phyloP scores from a whole-genome alignment of 2,113 vertebrate species.

The Oxyruncus cristatus region DNA sequence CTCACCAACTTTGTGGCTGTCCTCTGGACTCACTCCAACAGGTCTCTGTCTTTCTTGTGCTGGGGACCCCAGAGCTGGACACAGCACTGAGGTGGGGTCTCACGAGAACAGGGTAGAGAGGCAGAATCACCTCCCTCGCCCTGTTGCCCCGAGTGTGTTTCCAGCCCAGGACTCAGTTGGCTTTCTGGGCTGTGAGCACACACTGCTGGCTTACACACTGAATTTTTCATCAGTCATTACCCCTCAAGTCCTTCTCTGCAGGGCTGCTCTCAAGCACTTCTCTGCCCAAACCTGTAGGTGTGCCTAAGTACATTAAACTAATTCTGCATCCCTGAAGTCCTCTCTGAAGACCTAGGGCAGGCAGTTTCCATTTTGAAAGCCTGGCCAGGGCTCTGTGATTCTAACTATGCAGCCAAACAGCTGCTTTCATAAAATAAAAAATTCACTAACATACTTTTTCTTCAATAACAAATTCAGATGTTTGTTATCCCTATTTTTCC shows the following conservation, averaged over 20 bases:
- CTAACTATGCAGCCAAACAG: not conserved
- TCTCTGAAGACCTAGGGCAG: not conserved
- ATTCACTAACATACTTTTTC: not conserved
- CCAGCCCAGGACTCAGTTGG: not conserved
- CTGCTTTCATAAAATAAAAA: not conserved
- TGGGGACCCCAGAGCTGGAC: not conserved
- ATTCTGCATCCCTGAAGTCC: not conserved
- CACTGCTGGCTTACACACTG: rapidly evolving
- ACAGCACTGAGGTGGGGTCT: not conserved
- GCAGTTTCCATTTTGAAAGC: not conserved
- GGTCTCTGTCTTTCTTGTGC: not conserved
- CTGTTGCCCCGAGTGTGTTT: rapidly evolving
- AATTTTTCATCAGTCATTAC: not conserved
- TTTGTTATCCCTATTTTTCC: not conserved
- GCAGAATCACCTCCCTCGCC: not conserved
- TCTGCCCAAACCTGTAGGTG: not conserved
- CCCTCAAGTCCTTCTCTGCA: rapidly evolving
- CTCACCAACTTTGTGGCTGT: not conserved
- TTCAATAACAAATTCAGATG: not conserved
- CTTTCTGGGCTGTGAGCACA: not conserved
- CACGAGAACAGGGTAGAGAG: not conserved
- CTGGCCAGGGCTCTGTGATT: not conserved
- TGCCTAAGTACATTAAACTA: not conserved
- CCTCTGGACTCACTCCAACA: not conserved
- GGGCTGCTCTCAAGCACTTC: not conserved